Base-by-base conservation (phyloP, 2,888 invertebrate genomes). In the Pinctada fucata region DNA sequence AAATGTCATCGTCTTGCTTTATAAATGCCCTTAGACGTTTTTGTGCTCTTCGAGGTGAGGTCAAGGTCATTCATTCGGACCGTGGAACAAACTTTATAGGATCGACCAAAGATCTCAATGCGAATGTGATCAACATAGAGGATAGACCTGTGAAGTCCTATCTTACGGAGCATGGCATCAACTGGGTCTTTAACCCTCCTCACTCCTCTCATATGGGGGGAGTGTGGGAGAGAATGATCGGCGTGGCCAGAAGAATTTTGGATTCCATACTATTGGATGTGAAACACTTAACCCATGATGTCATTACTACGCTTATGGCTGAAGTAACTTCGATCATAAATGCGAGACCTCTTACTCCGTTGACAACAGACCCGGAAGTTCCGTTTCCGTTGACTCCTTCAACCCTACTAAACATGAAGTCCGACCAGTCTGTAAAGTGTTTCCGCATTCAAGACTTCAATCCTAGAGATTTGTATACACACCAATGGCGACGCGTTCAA, bases 241-340 rank as follows among this genome's bases (percentile, higher is more conserved):
- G n/a, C n/a, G n/a, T n/a, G n/a, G n/a, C n/a, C n/a, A n/a, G n/a
- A n/a, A n/a, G n/a, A n/a, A n/a, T n/a, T n/a, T n/a, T n/a, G n/a
- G n/a, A n/a, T n/a, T n/a, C n/a, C n/a, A 6, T 68, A 4, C 45
- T 68, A 31, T 48, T n/a, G 6, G 68, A 67, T 45, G 68, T 68
- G 5, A 68, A 0, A 72, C 13, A 51, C 3, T 72, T 82, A 5
- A 80, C 82, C 2, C 72, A 82, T 50, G 82, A 82, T n/a, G 80
- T 80, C 1, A 50, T 81, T 3, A 8, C 6, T 10, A 81, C 81
- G 13, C 68, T 79, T 47, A 75, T 80, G 78, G 75, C 75, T 3
- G 82, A 82, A 72, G 82, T 82, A 10, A 52, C 58, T 50, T 74
- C 79, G 3, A 78, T 82, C 10, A 49, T 82, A 2, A 82, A 82